Evolutionary conservation across 2,888 invertebrate species (phyloP).

Genomic region (Pilophorus perplexus): DNA sequence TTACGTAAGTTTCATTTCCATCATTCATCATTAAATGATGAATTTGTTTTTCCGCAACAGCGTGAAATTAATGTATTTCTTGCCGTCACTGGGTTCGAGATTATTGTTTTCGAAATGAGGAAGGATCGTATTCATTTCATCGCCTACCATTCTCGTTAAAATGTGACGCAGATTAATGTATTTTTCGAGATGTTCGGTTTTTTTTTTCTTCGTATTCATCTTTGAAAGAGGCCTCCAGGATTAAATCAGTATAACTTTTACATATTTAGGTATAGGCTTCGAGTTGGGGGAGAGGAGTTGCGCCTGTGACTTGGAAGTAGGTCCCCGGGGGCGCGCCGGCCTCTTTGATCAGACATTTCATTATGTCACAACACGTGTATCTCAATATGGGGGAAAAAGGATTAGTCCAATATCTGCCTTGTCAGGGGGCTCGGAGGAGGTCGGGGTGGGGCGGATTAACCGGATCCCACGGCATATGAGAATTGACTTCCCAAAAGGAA

Average conservation of each 20-base stretch:
- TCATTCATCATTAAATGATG: no score
- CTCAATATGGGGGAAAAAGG: conserved; percentile 27
- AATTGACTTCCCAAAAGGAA: conserved; percentile 3
- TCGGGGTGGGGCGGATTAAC: conserved; percentile 30
- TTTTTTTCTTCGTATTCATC: background rate
- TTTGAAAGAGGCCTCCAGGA: background rate
- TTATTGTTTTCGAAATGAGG: conserved; percentile 24
- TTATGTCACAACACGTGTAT: conserved; percentile 42
- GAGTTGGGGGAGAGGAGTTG: background rate
- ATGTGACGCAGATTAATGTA: conserved; percentile 7
- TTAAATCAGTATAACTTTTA: conserved; percentile 25
- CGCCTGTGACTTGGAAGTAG: background rate
- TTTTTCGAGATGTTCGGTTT: background rate
- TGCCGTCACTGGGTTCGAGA: background rate
- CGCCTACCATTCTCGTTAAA: conserved; percentile 23
- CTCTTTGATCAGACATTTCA: conserved; percentile 39
- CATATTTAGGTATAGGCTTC: conserved; percentile 20
- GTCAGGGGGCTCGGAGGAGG: background rate
- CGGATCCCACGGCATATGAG: conserved; percentile 29
- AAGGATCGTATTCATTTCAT: conserved; percentile 4
- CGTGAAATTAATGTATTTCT: background rate
- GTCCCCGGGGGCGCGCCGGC: conserved; percentile 26
- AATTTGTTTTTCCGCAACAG: no score
- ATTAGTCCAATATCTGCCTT: conserved; percentile 35
- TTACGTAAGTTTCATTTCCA: no score